Conservation (phyloP, 2,888 invertebrate species). For the Anorthoa munda region DNA sequence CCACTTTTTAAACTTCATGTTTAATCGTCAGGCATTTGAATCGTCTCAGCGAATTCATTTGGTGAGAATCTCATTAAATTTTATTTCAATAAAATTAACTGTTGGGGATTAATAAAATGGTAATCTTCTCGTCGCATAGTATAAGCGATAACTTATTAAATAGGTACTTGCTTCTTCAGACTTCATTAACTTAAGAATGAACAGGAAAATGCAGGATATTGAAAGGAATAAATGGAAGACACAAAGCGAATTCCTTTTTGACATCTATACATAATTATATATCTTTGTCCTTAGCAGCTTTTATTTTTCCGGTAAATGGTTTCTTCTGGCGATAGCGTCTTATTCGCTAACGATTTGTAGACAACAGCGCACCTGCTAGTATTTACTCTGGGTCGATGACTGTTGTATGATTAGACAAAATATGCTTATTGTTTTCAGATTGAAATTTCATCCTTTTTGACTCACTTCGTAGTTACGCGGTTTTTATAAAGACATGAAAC, state of each 20-base stretch:
- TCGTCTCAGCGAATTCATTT: slow-evolving; percentile 48
- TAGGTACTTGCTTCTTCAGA: slow-evolving; percentile 26
- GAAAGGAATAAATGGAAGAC: slow-evolving; percentile 1
- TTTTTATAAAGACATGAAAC: neutral
- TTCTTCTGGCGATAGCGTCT: no score
- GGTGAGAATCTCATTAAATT: slow-evolving; percentile 70
- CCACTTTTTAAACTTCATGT: slow-evolving; percentile 41
- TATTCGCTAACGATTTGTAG: no score
- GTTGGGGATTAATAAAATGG: slow-evolving; percentile 83
- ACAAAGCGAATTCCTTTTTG: neutral
- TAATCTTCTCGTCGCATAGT: slow-evolving; percentile 71
- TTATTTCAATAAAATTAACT: slow-evolving; percentile 82
- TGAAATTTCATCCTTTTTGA: no score
- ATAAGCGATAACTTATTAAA: slow-evolving; percentile 67
- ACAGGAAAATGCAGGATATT: slow-evolving; percentile 32
- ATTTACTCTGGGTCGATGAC: neutral
- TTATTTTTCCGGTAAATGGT: no score
- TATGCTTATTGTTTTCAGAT: neutral
- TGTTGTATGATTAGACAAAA: neutral
- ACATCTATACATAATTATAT: no score
- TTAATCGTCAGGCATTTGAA: slow-evolving; percentile 60
- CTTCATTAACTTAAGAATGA: slow-evolving; percentile 32
- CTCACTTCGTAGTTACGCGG: neutral
- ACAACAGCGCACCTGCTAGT: neutral
- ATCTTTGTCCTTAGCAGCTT: neutral